These are phyloP conservation scores for Cephus runcator DNA, from an alignment of 2,888 invertebrate genomes.

Conservation along the genomic window DNA sequence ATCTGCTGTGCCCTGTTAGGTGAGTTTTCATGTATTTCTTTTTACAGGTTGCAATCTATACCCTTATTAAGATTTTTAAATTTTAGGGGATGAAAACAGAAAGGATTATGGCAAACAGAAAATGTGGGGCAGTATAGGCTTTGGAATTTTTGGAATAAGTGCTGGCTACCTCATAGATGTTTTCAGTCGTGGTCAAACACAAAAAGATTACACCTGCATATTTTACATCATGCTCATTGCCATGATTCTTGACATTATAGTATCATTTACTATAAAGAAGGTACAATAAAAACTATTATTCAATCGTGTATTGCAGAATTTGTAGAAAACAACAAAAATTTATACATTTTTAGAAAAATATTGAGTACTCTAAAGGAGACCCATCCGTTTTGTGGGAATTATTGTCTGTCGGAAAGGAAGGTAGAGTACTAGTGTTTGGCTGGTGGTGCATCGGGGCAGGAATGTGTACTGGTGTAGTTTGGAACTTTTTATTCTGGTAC, in stretches of 20 bases:
- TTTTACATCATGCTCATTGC: conserved; percentile 80
- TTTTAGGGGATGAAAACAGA: conserved; percentile 74
- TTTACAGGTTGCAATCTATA: conserved; percentile 2
- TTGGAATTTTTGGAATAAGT: conserved; percentile 81
- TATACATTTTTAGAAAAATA: conserved; percentile 42
- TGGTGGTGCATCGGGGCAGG: conserved; percentile 86
- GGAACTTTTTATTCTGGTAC: conserved; percentile 90
- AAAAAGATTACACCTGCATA: conserved; percentile 82
- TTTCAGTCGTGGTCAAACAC: conserved; percentile 72
- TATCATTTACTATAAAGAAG: conserved; percentile 72
- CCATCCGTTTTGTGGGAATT: conserved; percentile 56
- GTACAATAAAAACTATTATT: conserved; percentile 30
- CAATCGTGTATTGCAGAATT: neutral
- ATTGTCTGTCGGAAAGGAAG: conserved; percentile 45
- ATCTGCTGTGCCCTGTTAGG: conserved; percentile 88
- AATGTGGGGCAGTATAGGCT: conserved; percentile 89
- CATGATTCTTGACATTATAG: conserved; percentile 74
- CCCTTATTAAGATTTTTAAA: neutral
- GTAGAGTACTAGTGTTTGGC: conserved; percentile 75
- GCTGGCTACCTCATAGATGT: conserved; percentile 83
- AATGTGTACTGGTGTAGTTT: conserved; percentile 84
- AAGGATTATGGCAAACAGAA: conserved; percentile 86
- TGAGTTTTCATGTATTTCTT: conserved; percentile 51
- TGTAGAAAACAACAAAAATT: conserved; percentile 1
- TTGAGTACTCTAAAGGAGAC: conserved; percentile 37